Percentiles rank a stretch among this genome's conserved stretches.
These are phyloP conservation scores for Aromia moschata DNA, from an alignment of 2,888 invertebrate species.

Conservation along the genomic window DNA sequence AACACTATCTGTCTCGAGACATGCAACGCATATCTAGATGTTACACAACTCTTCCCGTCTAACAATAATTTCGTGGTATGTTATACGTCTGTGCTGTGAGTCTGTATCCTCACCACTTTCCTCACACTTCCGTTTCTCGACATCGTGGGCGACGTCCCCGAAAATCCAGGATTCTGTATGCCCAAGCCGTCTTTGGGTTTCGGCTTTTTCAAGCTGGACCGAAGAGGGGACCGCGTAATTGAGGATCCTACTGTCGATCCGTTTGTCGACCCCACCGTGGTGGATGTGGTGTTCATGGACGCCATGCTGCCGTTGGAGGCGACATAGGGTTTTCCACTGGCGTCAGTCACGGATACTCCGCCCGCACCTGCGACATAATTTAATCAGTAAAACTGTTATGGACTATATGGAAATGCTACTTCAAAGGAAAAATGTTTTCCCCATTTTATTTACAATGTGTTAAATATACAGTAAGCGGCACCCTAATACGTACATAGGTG, in stretches of 20 bases:
- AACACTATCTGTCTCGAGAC: not conserved
- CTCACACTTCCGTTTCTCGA: slow-evolving; percentile 88
- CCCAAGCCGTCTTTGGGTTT: slow-evolving; percentile 72
- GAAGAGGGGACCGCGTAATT: slow-evolving; percentile 69
- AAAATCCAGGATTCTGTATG: slow-evolving; percentile 87
- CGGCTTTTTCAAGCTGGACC: slow-evolving; percentile 84
- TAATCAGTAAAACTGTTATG: not conserved
- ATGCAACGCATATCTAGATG: not conserved
- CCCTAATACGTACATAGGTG: no score
- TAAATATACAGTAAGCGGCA: no score
- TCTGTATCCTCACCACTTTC: slow-evolving; percentile 86
- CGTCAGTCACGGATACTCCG: slow-evolving; percentile 84
- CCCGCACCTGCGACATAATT: slow-evolving; percentile 36
- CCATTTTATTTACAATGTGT: no score
- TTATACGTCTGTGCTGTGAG: slow-evolving; percentile 89
- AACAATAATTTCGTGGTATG: not conserved
- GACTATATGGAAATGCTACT: no score
- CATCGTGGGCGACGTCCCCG: slow-evolving; percentile 84
- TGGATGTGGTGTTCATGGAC: slow-evolving; percentile 78
- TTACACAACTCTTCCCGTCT: not conserved
- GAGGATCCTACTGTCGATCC: slow-evolving; percentile 65
- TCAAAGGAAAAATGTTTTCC: no score
- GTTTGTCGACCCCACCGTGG: slow-evolving; percentile 69
- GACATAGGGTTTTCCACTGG: slow-evolving; percentile 83
- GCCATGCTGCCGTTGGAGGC: slow-evolving; percentile 72